Base-by-base conservation (phyloP, 2,888 invertebrate species). In the Eumerus sabulonum region DNA sequence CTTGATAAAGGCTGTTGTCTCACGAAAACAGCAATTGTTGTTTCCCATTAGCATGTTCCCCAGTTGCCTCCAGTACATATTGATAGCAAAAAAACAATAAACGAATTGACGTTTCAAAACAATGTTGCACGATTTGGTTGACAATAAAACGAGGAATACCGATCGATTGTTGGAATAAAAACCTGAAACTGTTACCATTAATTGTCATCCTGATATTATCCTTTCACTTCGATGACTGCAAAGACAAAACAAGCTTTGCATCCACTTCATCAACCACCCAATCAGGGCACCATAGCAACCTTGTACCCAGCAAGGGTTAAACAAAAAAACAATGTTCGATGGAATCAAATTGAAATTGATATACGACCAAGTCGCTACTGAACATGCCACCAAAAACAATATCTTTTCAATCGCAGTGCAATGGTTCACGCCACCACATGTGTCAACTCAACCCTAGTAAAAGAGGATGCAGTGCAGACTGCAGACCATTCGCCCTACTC, bases 361-460 rank as follows among this genome's bases (percentile, higher is more conserved):
- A 72, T 51, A 76, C 45, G 77, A 67, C 66, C 50, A 36, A 38
- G 42, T 16, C 57, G 62, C 72, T 62, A 44, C 47, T 67, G 63
- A 14, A 53, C n/a, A 62, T 73, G 73, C 73, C 63, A 77, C 63
- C 57, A 53, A 77, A n/a, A 77, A 77, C 77, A 77, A 77, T 77
- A 77, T 77, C 77, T 67, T 77, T 77, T 77, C 73, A 77, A 77
- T 77, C 72, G 72, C 77, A 62, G 67, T 66, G 51, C 67, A 76
- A 72, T 72, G 66, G 60, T 48, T 76, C 13, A 5, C 66, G 72
- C 76, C 60, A 76, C 66, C 76, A 63, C 71, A 77, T 53, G 72
- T 72, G 73, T 77, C 73, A 77, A 47, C 50, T 47, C 67, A 2
- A 27, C 2, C 27, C 27, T 27, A n/a, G n/a, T n/a, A n/a, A n/a